Base-by-base conservation (phyloP, 2,113 vertebrate species). In the Clarias batrachus region DNA sequence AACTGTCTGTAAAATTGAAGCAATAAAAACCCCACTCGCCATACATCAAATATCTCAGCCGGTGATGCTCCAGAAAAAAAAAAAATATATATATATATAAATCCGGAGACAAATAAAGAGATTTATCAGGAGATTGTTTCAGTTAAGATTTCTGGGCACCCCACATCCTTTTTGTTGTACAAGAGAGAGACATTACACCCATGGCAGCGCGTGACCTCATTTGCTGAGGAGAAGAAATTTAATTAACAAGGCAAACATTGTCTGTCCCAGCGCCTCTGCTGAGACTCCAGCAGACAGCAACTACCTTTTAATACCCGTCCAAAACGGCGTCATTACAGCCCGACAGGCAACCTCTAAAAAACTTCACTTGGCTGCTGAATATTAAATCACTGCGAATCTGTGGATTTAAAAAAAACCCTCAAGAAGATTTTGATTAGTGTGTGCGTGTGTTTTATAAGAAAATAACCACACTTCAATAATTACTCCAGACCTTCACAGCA, bases 211-310 rank as follows among this genome's bases (percentile, higher is more conserved):
- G 92, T 94, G 93, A 95, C 94, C 95, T 95, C 94, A 94, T 95
- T 95, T 94, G 92, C 93, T 87, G 94, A 93, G 92, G 93, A 93
- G 93, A 94, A 92, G 91, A 95, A 95, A 95, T 95, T 94, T 94
- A 94, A 95, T 95, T 95, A 95, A 94, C 94, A 94, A 94, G 93
- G 93, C 93, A 95, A 95, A 95, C 94, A 94, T 93, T 90, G 91
- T 92, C 93, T 93, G 93, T 93, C 92, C 93, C 92, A 94, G 94
- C 94, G 93, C 91, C 93, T 95, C 94, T 93, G 81, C 82, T 68
- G 94, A 95, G 94, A 95, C 93, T 66, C 90, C 90, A 88, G 92
- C 88, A 91, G 91, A 93, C 90, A 93, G 93, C 91, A 91, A 90
- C 90, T 91, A 93, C 91, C 91, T 93, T 92, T 93, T 89, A 91